Evolutionary conservation across 1,140 invertebrate species (phyloP), one percentile per base, ranked within the genome.

Genomic region (Halictus rubicundus): DNA sequence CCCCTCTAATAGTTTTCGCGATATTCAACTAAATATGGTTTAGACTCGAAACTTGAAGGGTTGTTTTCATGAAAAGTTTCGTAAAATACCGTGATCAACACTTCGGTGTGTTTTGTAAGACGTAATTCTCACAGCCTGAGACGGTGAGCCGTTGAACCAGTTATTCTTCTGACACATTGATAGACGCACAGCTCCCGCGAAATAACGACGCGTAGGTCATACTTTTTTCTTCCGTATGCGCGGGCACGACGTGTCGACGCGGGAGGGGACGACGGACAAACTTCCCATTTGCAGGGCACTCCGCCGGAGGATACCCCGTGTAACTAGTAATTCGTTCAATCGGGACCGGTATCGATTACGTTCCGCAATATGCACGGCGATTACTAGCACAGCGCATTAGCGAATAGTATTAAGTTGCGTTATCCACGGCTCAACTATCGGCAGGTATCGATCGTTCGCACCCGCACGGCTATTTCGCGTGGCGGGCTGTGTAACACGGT

Each of bases 341-440:
- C 10, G 23, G 9, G 25, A 19, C 49, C 25, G n/a, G 21, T 52
- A 78, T 78, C 68, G 57, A 63, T 63, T 57, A 39, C 39, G 37
- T 32, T 25, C 42, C 9, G 21, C 32, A 68, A 14, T 37, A 42
- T 54, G 57, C 32, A 42, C 21, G 25, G 1, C 19, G 68, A 70
- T 70, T 32, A 39, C 32, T 78, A 19, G 46, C 14, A 21, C 10
- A 25, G 16, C 27, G 57, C 27, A 68, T 76, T 76, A 60, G 21
- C 1, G 46, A 52, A 70, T 77, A 59, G 57, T 69, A 63, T 68
- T 78, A 71, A 77, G 27, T 59, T 49, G 54, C 66, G 66, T 77
- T 37, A 27, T 39, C 59, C 42, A 52, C 32, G 10, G 57, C 19
- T 27, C n/a, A 27, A 16, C 25, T 23, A 23, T 25, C 75, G 59